phyloP scores from a whole-genome alignment of 2,113 vertebrate genomes.

The Xyrauchen texanus region DNA sequence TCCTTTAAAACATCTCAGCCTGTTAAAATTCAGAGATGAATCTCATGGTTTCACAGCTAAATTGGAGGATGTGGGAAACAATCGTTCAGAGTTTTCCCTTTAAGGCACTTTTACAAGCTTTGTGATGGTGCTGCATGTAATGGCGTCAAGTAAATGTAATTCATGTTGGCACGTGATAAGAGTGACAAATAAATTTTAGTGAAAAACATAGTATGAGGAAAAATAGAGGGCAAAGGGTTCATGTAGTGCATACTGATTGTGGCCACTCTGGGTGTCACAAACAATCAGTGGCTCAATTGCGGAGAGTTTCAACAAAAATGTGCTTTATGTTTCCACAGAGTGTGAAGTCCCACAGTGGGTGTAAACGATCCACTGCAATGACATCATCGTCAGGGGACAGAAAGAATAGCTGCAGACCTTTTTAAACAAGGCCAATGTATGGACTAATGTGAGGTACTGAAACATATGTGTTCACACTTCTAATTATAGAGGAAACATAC shows the following conservation, averaged over 20 bases:
- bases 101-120: background rate
- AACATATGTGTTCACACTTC: constrained; percentile 43
- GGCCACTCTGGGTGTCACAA: background rate
- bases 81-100: background rate
- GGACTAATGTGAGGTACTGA: constrained; percentile 49
- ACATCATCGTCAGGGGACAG: constrained; percentile 56
- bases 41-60: constrained; percentile 24
- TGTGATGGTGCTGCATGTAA: background rate
- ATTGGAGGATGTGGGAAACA: constrained; percentile 28
- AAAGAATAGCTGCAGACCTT: constrained; percentile 12
- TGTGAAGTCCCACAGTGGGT: constrained; percentile 59
- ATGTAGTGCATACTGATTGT: constrained; percentile 42
- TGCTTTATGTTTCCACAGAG: constrained; percentile 52
- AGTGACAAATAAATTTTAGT: constrained; percentile 20
- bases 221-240: constrained; percentile 13
- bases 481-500: background rate
- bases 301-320: constrained; percentile 25
- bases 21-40: constrained; percentile 32
- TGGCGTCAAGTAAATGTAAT: constrained; percentile 28
- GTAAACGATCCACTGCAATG: constrained; percentile 56
- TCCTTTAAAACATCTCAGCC: constrained; percentile 15
- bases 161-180: constrained; percentile 14
- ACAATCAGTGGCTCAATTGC: constrained; percentile 29
- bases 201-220: background rate
- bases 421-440: constrained; percentile 32